Conservation (phyloP, 37 sponge, comb jelly and placozoan genomes). For the Bolinopsis microptera region DNA sequence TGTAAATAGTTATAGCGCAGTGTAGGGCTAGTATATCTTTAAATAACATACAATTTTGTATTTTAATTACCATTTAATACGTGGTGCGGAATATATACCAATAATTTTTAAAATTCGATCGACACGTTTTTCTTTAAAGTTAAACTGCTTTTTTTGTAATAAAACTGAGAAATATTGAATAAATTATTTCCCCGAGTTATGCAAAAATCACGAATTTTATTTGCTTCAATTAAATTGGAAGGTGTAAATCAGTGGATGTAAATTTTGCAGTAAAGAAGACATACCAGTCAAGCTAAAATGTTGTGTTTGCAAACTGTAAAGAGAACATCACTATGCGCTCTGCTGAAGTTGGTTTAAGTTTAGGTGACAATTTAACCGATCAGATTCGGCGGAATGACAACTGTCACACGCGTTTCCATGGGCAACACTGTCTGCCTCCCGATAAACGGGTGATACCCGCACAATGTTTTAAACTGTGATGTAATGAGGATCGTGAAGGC, state of each 20-base stretch:
- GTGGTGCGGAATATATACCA: neutral
- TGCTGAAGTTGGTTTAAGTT: too few species aligned
- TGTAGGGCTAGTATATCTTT: neutral
- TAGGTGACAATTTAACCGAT: too few species aligned
- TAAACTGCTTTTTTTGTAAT: neutral
- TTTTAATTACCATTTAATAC: neutral
- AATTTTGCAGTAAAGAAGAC: too few species aligned
- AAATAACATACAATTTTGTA: neutral
- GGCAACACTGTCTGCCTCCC: too few species aligned
- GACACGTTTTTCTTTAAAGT: neutral
- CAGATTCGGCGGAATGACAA: too few species aligned
- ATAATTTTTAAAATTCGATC: neutral
- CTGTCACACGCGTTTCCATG: too few species aligned
- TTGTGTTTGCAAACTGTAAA: too few species aligned
- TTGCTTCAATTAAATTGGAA: neutral
- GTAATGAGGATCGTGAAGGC: too few species aligned
- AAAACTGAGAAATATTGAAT: neutral
- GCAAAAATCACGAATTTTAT: neutral
- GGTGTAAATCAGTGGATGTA: neutral
- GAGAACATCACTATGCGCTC: too few species aligned
- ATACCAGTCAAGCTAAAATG: too few species aligned
- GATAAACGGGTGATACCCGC: too few species aligned
- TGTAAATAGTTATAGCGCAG: neutral
- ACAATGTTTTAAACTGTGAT: too few species aligned
- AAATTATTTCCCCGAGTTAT: neutral